Conservation (phyloP, 2,797 vertebrate species). For the Mus minutoides region DNA sequence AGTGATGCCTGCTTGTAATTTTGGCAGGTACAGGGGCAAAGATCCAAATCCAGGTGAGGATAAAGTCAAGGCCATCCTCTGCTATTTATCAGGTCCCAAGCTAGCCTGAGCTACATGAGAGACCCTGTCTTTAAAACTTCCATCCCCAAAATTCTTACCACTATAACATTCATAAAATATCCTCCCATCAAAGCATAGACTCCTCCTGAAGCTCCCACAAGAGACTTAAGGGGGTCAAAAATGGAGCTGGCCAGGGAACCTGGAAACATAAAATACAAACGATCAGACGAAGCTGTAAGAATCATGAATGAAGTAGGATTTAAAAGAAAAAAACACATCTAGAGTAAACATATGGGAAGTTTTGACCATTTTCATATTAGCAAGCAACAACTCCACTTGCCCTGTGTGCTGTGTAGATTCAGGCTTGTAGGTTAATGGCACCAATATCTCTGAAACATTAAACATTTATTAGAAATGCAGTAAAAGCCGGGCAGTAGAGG, state of each 20-base stretch:
- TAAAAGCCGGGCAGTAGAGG: neutral
- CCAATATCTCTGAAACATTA: slow-evolving; percentile 18
- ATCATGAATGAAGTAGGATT: neutral
- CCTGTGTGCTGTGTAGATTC: neutral
- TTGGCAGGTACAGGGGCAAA: neutral
- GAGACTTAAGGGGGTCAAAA: slow-evolving; percentile 91
- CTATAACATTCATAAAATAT: slow-evolving; percentile 95
- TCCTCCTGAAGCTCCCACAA: slow-evolving; percentile 95
- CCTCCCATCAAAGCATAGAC: slow-evolving; percentile 95
- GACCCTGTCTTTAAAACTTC: neutral
- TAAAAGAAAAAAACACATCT: neutral
- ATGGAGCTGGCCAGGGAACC: slow-evolving; percentile 95
- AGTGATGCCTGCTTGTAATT: neutral
- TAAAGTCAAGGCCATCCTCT: neutral
- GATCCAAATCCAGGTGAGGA: neutral
- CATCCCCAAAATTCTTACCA: slow-evolving; percentile 88
- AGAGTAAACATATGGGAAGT: neutral
- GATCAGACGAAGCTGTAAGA: neutral
- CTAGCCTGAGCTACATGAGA: neutral
- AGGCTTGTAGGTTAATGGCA: neutral
- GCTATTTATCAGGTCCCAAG: neutral
- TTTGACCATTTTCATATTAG: neutral
- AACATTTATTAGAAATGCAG: neutral
- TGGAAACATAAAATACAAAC: slow-evolving; percentile 79
- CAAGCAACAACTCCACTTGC: slow-evolving; percentile 1